Base-by-base conservation (phyloP, 2,797 vertebrate genomes). In the Selene dorsalis region DNA sequence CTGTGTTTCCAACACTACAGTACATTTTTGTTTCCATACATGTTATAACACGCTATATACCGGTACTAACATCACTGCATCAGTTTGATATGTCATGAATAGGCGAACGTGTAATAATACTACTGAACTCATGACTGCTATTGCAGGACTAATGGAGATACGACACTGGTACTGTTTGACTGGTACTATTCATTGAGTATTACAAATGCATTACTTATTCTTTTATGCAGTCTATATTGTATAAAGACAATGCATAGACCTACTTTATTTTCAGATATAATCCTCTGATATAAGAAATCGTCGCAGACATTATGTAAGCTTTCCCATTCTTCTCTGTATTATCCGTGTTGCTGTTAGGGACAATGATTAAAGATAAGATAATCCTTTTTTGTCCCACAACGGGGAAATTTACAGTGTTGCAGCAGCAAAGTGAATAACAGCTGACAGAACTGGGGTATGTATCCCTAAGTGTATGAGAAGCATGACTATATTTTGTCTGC, bases 11-110 rank as follows among this genome's bases (percentile, higher is more conserved):
- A 4, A 32, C 62, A 24, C 26, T 1, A 26, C 28, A 2, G 55
- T 14, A 4, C n/a, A 14, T 1, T 2, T 0, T 7, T 43, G 6
- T 41, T 41, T 3, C 4, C 30, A 0, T 13, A 2, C 3, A 8
- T 4, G 6, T 0, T 5, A 0, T 1, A 8, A 28, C 3, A 24
- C 24, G 26, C 6, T 30, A 2, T 13, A 24, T 0, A 38, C 1
- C 1, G 0, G 17, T 24, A 39, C 9, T 17, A 18, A 26, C 24
- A 10, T 10, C 2, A 32, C 4, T 6, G 26, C 20, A 3, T 18
- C 22, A 6, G 10, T 50, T 11, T 20, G 6, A 17, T 45, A 24
- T 39, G 22, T n/a, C 32, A n/a, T 55, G 17, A 11, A 24, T 1
- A 35, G 0, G 22, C n/a, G 9, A 11, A n/a, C 8, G n/a, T n/a